phyloP scores from a whole-genome alignment of 2,113 vertebrate species.

The Chrysemys picta region DNA sequence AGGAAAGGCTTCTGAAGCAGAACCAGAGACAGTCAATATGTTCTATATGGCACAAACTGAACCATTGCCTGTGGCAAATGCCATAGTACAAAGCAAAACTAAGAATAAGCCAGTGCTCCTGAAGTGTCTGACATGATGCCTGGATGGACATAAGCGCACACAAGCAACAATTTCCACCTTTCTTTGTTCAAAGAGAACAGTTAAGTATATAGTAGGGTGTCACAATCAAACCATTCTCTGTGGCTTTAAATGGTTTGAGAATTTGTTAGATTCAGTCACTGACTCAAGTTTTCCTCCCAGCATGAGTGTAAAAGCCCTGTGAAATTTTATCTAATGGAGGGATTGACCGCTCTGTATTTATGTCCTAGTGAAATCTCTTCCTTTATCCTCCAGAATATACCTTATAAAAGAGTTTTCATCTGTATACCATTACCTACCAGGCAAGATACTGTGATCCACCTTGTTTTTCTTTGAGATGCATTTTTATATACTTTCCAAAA shows the following conservation, averaged over 20 bases:
- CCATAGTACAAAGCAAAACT: not conserved
- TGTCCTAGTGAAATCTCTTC: not conserved
- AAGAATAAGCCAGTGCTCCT: fast-evolving
- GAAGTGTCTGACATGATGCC: fast-evolving
- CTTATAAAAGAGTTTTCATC: not conserved
- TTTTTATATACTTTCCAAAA: not conserved
- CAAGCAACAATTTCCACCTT: not conserved
- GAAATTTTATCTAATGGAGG: not conserved
- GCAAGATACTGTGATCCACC: not conserved
- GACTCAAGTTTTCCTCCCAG: not conserved
- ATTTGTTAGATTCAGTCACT: not conserved
- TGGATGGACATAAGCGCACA: not conserved
- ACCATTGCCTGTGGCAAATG: not conserved
- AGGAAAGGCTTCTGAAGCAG: not conserved
- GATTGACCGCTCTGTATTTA: not conserved
- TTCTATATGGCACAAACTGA: not conserved
- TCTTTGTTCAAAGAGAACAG: not conserved
- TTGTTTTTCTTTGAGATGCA: not conserved
- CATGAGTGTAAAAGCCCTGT: not conserved
- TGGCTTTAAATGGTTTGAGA: not conserved
- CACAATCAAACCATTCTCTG: fast-evolving
- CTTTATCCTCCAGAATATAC: not conserved
- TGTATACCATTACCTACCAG: not conserved
- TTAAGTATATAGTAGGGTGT: not conserved
- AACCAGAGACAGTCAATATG: not conserved